phyloP scores from a whole-genome alignment of 2,888 invertebrate species.

The Aleiodes alternator region DNA sequence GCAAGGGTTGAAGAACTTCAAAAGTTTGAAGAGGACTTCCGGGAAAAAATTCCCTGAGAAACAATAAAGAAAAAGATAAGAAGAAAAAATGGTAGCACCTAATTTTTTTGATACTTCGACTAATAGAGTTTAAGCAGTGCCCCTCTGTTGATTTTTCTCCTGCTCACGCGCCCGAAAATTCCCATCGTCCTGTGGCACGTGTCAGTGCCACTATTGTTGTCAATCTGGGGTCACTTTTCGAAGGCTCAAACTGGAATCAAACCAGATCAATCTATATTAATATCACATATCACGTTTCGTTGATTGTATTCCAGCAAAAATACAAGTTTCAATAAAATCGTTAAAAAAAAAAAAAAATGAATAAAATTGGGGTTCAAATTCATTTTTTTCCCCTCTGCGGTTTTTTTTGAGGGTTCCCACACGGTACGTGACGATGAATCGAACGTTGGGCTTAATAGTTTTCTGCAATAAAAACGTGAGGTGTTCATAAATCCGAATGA shows the following conservation, averaged over 20 bases:
- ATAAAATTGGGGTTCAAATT: conserved; percentile 18
- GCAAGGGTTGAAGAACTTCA: too few relatives aligned
- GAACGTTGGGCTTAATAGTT: conserved; percentile 56
- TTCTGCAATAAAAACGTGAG: not conserved
- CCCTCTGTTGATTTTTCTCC: conserved; percentile 8
- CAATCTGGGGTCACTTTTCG: conserved; percentile 17
- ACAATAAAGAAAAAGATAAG: conserved; percentile 9
- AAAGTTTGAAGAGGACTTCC: not conserved
- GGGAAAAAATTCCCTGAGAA: not conserved
- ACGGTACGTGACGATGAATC: conserved; percentile 66
- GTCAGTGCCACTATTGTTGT: conserved; percentile 4
- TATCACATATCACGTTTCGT: not conserved
- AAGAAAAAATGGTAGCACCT: not conserved
- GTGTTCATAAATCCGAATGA: too few relatives aligned
- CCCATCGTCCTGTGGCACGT: conserved; percentile 20
- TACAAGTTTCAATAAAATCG: conserved; percentile 24
- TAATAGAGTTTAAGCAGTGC: conserved; percentile 20
- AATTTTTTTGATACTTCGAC: conserved; percentile 13
- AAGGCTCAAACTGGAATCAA: conserved; percentile 10
- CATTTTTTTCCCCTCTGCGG: conserved; percentile 38
- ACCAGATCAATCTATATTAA: conserved; percentile 32
- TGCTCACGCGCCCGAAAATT: not conserved
- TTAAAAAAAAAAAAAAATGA: conserved; percentile 6
- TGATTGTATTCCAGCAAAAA: conserved; percentile 14
- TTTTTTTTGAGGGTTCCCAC: conserved; percentile 64